These are phyloP conservation scores for Ruditapes philippinarum DNA, from an alignment of 1,140 invertebrate genomes.

Conservation along the genomic window DNA sequence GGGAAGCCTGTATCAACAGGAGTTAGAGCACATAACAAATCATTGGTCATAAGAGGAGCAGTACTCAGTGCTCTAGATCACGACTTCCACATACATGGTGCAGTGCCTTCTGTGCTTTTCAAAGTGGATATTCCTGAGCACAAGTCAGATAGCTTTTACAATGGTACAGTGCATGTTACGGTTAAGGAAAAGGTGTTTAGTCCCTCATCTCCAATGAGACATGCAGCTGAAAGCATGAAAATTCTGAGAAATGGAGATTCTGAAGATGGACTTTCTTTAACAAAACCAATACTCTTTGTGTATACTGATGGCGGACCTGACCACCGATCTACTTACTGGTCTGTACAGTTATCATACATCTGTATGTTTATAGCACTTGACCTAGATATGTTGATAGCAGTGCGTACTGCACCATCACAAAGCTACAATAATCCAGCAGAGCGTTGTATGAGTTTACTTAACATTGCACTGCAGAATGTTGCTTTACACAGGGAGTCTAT, in stretches of 20 bases:
- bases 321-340: slow-evolving; percentile 3
- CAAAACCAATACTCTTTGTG: background rate
- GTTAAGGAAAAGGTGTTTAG: slow-evolving; percentile 26
- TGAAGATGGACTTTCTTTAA: background rate
- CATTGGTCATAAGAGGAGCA: background rate
- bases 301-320: slow-evolving; percentile 42
- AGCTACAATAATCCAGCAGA: too few species aligned
- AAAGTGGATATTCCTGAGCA: background rate
- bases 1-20: background rate
- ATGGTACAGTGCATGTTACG: background rate
- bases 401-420: too few species aligned
- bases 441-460: too few species aligned
- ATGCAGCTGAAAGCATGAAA: background rate
- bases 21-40: background rate
- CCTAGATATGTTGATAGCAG: slow-evolving; percentile 13
- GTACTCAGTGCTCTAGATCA: background rate
- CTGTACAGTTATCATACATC: background rate
- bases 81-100: background rate
- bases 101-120: background rate
- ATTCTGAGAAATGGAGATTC: background rate
- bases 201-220: background rate
- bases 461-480: too few species aligned
- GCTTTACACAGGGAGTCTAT: too few species aligned
- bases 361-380: background rate
- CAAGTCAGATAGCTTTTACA: background rate